Base-by-base conservation (phyloP, 2,888 invertebrate genomes). In the Drosophila dives region DNA sequence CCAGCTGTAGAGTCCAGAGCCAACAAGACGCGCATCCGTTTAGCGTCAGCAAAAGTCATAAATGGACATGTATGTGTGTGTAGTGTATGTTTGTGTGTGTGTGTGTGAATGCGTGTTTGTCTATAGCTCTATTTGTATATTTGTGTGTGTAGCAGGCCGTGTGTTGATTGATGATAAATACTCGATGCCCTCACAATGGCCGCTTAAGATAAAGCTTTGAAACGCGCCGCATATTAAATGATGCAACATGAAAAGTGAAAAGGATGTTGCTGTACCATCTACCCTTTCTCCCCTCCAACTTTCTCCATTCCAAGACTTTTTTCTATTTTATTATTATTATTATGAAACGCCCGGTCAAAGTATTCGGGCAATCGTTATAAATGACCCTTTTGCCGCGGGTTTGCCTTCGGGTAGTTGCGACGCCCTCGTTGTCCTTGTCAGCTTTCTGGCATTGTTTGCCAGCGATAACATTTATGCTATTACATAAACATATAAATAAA, bases 181-280 rank as follows among this genome's bases (percentile, higher is more conserved):
- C 89, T 82, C 66, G 64, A 70, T 78, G 75, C 53, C 36, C 65
- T 61, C 36, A 73, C 83, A 77, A 83, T 77, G 75, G 81, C 73
- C 81, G 72, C 90, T 88, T 86, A 76, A 90, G 90, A 86, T 90
- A 86, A 90, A 89, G 89, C 89, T 81, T 81, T 77, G 79, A 90
- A 86, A 88, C 86, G 84, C 75, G 84, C 62, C 77, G 86, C 90
- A 90, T 86, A 89, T 89, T 86, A 90, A 89, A 87, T 86, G 86
- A 90, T 90, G 89, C 86, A 86, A 88, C 81, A 86, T 77, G 75
- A 73, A 89, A 85, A 83, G 77, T 75, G 77, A 86, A 86, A 85
- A 77, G 77, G 77, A 81, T 82, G 79, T 68, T 42, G 40, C 63
- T 60, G 38, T 60, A 29, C 23, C 63, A 45, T 7, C 45, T 45